Percentiles rank a stretch among this genome's conserved stretches.
Evolutionary conservation across 2,113 vertebrate genomes (phyloP).

Genomic region (Brienomyrus brachyistius): DNA sequence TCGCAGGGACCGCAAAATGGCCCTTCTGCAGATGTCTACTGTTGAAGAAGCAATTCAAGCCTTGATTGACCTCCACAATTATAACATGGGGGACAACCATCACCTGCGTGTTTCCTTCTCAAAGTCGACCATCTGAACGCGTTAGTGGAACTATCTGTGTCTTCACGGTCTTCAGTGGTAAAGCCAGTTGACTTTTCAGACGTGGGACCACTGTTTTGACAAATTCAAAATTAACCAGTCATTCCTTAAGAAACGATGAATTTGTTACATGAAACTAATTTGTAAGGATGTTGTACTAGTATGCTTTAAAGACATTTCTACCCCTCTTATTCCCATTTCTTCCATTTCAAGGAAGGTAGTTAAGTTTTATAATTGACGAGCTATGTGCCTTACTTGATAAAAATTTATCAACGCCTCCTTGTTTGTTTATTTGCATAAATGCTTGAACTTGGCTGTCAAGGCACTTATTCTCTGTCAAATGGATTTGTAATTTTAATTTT

Average conservation of each 20-base stretch:
- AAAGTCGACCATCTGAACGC: slow-evolving; percentile 86
- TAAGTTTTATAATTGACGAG: slow-evolving; percentile 58
- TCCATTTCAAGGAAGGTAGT: slow-evolving; percentile 54
- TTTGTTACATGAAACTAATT: slow-evolving; percentile 36
- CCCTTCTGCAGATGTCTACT: slow-evolving; percentile 92
- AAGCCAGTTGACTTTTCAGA: slow-evolving; percentile 75
- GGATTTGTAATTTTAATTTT: slow-evolving; percentile 60
- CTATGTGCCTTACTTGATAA: slow-evolving; percentile 83
- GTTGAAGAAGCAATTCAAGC: slow-evolving; percentile 95
- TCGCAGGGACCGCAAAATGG: slow-evolving; percentile 96
- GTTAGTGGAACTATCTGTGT: slow-evolving; percentile 29
- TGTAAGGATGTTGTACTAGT: slow-evolving; percentile 46
- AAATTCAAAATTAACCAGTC: slow-evolving; percentile 43
- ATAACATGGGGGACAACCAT: slow-evolving; percentile 93
- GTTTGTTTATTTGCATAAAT: slow-evolving; percentile 64
- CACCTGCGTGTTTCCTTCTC: slow-evolving; percentile 97
- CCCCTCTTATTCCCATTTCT: slow-evolving; percentile 43
- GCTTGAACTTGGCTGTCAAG: slow-evolving; percentile 41
- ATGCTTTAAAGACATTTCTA: slow-evolving; percentile 45
- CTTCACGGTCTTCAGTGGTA: slow-evolving; percentile 57
- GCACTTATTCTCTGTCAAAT: slow-evolving; percentile 57
- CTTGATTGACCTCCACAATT: slow-evolving; percentile 96
- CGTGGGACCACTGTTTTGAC: slow-evolving; percentile 77
- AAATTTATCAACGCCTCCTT: slow-evolving; percentile 60
- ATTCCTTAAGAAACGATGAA: slow-evolving; percentile 51